These are phyloP conservation scores for Bruchidius siliquastri DNA, from an alignment of 2,888 invertebrate genomes.

Conservation along the genomic window DNA sequence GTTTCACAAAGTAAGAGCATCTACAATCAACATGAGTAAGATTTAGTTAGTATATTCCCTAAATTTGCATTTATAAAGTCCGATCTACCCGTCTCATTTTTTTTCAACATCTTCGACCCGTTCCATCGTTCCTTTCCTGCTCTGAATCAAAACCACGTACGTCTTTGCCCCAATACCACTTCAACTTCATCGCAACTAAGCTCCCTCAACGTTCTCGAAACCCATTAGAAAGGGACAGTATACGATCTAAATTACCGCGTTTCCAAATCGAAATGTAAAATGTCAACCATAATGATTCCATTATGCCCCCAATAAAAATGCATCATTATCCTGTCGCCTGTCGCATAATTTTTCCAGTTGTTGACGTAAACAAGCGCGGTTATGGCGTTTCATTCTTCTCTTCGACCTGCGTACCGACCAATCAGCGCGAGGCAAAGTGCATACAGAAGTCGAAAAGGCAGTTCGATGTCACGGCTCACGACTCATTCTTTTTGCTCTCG, in stretches of 20 bases:
- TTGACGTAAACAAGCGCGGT: constrained; percentile 18
- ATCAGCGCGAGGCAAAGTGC: constrained; percentile 25
- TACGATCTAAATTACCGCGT: neutral
- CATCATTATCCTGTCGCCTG: constrained; percentile 10
- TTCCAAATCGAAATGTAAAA: neutral
- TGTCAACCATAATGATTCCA: neutral
- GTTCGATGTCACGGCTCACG: constrained; percentile 19
- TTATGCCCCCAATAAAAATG: neutral
- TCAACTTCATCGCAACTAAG: neutral
- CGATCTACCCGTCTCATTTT: no score
- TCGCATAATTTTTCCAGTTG: constrained; percentile 12
- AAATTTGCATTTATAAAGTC: no score
- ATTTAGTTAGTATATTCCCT: no score
- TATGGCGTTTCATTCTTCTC: constrained; percentile 9
- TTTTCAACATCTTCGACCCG: no score
- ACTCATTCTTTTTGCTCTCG: constrained; percentile 20
- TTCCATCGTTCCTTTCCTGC: no score
- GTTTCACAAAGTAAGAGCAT: no score
- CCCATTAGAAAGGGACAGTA: neutral
- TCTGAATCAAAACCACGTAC: no score
- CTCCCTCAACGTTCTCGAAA: neutral
- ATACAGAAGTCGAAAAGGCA: constrained; percentile 28
- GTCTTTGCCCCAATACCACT: neutral
- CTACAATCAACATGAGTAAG: no score
- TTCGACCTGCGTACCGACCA: constrained; percentile 20